These are phyloP conservation scores for Phoenoteleia sp. DNA, from an alignment of 2,888 invertebrate species.

Conservation along the genomic window DNA sequence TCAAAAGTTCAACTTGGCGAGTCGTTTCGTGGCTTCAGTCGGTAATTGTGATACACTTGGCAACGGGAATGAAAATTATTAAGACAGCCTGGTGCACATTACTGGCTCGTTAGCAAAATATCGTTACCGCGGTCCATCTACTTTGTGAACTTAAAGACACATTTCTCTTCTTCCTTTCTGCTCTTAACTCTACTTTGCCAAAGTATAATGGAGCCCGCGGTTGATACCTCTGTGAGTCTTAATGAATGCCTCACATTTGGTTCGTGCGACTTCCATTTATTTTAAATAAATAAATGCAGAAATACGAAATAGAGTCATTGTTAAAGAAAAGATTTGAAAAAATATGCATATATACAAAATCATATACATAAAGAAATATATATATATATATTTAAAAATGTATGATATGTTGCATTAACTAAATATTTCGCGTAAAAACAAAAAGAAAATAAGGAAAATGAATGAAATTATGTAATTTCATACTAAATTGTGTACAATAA, in stretches of 20 bases:
- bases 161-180: slow-evolving; percentile 49
- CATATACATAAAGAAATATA: no score
- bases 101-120: slow-evolving; percentile 80
- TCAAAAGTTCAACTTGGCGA: slow-evolving; percentile 20
- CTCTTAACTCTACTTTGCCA: slow-evolving; percentile 45
- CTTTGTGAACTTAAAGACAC: slow-evolving; percentile 58
- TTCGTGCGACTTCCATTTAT: neutral
- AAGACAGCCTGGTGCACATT: slow-evolving; percentile 78
- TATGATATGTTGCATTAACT: no score
- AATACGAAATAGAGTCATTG: no score
- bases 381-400: no score
- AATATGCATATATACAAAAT: no score
- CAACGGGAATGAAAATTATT: slow-evolving; percentile 80
- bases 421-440: no score
- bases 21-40: slow-evolving; percentile 7
- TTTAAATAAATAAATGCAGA: slow-evolving; percentile 3
- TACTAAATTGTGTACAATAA: no score
- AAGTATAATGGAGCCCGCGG: slow-evolving; percentile 47
- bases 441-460: no score
- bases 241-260: neutral
- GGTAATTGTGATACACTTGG: slow-evolving; percentile 54
- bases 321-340: no score
- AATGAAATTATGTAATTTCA: no score
- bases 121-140: slow-evolving; percentile 69
- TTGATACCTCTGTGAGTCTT: slow-evolving; percentile 20